Evolutionary conservation across 2,113 vertebrate genomes (phyloP).

Genomic region (Uria aalge): DNA sequence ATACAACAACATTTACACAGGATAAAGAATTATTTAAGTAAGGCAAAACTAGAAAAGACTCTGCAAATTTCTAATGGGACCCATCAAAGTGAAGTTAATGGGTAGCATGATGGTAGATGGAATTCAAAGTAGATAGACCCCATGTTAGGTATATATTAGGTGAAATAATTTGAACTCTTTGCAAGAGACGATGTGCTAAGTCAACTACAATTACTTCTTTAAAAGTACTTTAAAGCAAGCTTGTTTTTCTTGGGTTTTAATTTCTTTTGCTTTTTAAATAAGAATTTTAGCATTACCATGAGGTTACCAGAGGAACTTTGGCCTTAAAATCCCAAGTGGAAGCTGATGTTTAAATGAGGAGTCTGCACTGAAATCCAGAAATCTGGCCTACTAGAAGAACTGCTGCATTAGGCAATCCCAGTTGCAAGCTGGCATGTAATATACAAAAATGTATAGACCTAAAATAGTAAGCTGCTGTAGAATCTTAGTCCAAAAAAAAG

Average conservation of each 20-base stretch:
- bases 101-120: not conserved
- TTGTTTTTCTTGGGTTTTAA: not conserved
- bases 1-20: not conserved
- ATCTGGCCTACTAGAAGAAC: not conserved
- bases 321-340: not conserved
- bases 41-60: not conserved
- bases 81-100: not conserved
- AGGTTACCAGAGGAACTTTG: not conserved
- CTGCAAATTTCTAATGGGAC: not conserved
- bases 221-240: not conserved
- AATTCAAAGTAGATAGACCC: not conserved
- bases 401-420: not conserved
- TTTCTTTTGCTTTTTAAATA: not conserved
- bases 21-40: not conserved
- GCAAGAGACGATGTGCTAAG: not conserved
- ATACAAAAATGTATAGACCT: not conserved
- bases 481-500: not conserved
- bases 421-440: not conserved
- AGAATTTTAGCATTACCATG: not conserved
- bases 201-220: not conserved
- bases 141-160: not conserved
- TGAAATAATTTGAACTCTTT: not conserved
- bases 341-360: not conserved
- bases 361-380: not conserved
- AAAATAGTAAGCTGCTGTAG: not conserved